Base-by-base conservation (phyloP, 2,888 invertebrate genomes). In the Phragmatobia fuliginosa region DNA sequence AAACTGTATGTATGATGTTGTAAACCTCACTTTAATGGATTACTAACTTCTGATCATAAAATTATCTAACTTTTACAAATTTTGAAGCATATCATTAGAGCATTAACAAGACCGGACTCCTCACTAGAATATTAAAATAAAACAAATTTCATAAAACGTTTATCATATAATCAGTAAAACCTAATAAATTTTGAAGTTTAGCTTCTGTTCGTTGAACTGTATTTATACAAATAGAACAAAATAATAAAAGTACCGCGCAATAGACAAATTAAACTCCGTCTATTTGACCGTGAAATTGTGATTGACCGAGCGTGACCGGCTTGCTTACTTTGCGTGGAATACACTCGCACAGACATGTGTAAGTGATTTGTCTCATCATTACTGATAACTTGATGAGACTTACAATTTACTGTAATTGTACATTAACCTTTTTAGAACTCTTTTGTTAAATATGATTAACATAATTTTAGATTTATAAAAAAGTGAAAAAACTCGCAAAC, bases 281-380 rank as follows among this genome's bases (percentile, higher is more conserved):
- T 90, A 88, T 92, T 91, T 94, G 91, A 90, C 93, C 92, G 90
- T 93, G 92, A 92, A 94, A 93, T 92, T 91, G 88, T 87, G 85
- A 88, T 88, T 88, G 88, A 87, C 85, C 85, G 86, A 87, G 91
- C 92, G 90, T 90, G 90, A 90, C 90, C 83, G 87, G 79, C 87
- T 88, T 86, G 89, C 91, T 87, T 90, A 89, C 86, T 85, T 62
- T 77, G 76, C 81, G 78, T 77, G 82, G 85, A 86, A 89, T 86
- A 85, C 85, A 86, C 81, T 84, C 85, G 85, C 82, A 65, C 33
- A 65, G 28, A 38, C 82, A 82, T 84, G 73, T 80, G 66, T 62
- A 61, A 45, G 49, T 60, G 59, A 70, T 77, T 65, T 62, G 58
- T 68, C 74, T 76, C 71, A 76, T 73, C 74, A 76, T 71, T 62